phyloP scores from a whole-genome alignment of 2,797 vertebrate species.

The Tiaroga cobitis region DNA sequence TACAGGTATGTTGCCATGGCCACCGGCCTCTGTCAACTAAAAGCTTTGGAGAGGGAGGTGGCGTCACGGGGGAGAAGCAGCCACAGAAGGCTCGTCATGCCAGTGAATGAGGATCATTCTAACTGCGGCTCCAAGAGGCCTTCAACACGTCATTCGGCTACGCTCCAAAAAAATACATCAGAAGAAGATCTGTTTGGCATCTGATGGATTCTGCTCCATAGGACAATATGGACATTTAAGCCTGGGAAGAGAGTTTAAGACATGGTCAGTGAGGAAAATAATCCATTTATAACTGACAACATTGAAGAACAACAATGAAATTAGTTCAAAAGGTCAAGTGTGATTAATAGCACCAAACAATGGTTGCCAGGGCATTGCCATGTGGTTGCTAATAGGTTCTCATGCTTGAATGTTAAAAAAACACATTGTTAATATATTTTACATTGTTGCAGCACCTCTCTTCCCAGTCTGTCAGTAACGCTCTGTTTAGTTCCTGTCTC shows the following conservation, averaged over 20 bases:
- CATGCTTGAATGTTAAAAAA: neutral
- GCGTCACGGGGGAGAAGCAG: conserved; percentile 65
- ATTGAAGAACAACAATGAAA: neutral
- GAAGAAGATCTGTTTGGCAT: conserved; percentile 92
- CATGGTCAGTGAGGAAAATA: neutral
- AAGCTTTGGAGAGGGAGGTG: conserved; percentile 66
- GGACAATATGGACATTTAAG: conserved; percentile 94
- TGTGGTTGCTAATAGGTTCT: neutral
- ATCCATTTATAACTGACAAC: neutral
- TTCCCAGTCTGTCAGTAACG: neutral
- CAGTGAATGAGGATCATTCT: conserved; percentile 49
- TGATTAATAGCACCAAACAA: neutral
- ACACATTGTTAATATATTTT: neutral
- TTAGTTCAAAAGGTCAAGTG: neutral
- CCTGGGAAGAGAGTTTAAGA: conserved; percentile 67
- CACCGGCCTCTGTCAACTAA: conserved; percentile 69
- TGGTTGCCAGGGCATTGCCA: neutral
- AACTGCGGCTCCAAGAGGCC: conserved; percentile 38
- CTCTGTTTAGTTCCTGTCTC: no score
- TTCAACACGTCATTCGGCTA: neutral
- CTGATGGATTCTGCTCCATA: conserved; percentile 92
- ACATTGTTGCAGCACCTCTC: neutral
- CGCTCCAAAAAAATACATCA: conserved; percentile 71
- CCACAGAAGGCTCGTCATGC: conserved; percentile 40
- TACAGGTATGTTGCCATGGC: conserved; percentile 66